phyloP scores from a whole-genome alignment of 2,888 invertebrate genomes.

The Melieria picta region DNA sequence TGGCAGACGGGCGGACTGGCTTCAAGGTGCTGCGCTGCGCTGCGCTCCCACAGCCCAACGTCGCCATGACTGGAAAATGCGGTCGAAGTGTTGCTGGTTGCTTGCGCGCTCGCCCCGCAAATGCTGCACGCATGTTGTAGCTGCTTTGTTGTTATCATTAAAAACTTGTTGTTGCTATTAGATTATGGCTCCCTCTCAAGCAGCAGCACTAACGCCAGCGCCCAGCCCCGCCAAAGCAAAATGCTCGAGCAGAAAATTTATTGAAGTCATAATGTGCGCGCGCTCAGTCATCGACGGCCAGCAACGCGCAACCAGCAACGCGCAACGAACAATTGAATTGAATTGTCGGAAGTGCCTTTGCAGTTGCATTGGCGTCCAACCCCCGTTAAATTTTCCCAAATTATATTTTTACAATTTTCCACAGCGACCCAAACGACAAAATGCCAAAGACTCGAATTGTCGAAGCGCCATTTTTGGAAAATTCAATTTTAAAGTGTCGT shows the following conservation, averaged over 20 bases:
- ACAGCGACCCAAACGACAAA: constrained; percentile 1
- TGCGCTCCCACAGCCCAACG: too few species aligned
- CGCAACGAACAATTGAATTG: constrained; percentile 10
- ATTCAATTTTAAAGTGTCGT: too few species aligned
- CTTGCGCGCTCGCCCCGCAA: too few species aligned
- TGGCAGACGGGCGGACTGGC: background rate
- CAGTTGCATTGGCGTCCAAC: constrained; percentile 2
- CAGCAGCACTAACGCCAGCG: too few species aligned
- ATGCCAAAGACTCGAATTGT: too few species aligned
- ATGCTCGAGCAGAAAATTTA: constrained; percentile 23
- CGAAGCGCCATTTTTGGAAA: too few species aligned
- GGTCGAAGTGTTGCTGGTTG: background rate
- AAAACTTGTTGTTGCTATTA: too few species aligned
- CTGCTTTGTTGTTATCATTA: too few species aligned
- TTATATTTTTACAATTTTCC: constrained; percentile 29
- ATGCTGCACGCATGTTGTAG: too few species aligned
- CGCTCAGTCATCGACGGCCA: background rate
- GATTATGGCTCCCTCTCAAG: too few species aligned
- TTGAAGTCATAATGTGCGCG: constrained; percentile 20
- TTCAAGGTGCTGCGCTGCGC: too few species aligned
- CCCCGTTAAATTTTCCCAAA: constrained; percentile 26
- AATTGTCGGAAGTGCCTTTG: constrained; percentile 19
- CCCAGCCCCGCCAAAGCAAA: background rate
- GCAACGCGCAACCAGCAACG: background rate
- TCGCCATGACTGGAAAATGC: too few species aligned